These are phyloP conservation scores for Orius laevigatus DNA, from an alignment of 1,140 invertebrate genomes.

Conservation along the genomic window DNA sequence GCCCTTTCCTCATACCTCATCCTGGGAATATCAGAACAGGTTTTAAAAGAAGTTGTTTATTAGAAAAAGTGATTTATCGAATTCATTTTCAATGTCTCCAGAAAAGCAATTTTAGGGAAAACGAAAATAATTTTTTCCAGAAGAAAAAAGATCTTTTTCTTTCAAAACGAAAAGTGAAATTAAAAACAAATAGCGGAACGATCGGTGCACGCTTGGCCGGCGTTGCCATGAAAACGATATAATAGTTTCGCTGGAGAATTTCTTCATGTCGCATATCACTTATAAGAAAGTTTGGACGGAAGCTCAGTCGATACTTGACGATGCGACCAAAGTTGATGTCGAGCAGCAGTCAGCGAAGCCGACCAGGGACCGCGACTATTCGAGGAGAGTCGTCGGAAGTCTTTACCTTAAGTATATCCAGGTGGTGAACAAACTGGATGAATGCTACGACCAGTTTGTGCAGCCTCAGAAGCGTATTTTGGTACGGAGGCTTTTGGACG, in stretches of 20 bases:
- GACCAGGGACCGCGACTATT: conserved; percentile 39
- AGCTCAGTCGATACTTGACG: conserved; percentile 42
- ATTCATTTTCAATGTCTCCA: too few species aligned
- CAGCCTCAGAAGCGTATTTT: conserved; percentile 82
- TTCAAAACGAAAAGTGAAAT: too few species aligned
- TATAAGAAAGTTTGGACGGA: conserved; percentile 50
- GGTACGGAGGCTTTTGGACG: conserved; percentile 61
- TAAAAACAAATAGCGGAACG: too few species aligned
- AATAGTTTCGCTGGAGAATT: background rate
- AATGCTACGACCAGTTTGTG: conserved; percentile 74
- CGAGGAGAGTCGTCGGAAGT: conserved; percentile 36
- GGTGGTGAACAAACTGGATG: conserved; percentile 49
- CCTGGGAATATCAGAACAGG: too few species aligned
- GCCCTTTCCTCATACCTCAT: too few species aligned
- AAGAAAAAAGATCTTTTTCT: too few species aligned
- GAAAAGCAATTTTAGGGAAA: too few species aligned
- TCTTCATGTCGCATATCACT: conserved; percentile 45
- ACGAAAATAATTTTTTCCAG: too few species aligned
- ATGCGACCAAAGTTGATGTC: conserved; percentile 43
- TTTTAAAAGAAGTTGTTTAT: too few species aligned
- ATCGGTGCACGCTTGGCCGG: too few species aligned
- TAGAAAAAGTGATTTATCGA: too few species aligned
- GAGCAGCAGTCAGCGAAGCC: conserved; percentile 40
- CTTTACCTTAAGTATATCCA: conserved; percentile 66
- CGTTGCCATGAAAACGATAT: background rate